Conservation (phyloP, 2,113 vertebrate genomes). For the Mormyrus lacerda region DNA sequence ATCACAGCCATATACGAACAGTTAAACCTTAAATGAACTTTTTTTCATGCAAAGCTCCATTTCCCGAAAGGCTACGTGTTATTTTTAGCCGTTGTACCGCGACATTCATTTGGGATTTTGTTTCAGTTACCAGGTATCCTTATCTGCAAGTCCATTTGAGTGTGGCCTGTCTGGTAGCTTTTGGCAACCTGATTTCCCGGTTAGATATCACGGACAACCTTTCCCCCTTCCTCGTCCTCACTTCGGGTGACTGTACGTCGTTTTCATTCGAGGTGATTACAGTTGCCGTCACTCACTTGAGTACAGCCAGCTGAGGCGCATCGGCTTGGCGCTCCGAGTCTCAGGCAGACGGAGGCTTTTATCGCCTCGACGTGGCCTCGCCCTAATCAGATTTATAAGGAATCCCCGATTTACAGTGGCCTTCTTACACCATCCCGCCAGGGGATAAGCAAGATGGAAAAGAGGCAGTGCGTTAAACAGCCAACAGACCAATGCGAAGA, state of each 20-base stretch:
- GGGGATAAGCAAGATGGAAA: constrained; percentile 57
- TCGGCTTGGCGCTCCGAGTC: constrained; percentile 54
- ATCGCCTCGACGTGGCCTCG: constrained; percentile 62
- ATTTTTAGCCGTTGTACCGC: background rate
- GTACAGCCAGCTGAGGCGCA: constrained; percentile 32
- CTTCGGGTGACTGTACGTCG: background rate
- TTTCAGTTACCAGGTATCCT: background rate
- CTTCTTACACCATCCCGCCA: constrained; percentile 57
- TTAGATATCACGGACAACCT: background rate
- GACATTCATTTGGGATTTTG: background rate
- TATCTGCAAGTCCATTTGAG: background rate
- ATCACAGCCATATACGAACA: background rate
- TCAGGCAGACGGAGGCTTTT: constrained; percentile 56
- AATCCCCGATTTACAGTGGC: constrained; percentile 61
- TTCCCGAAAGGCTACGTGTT: background rate
- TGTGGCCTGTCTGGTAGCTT: background rate
- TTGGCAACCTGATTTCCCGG: background rate
- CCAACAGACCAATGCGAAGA: background rate
- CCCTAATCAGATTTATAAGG: constrained; percentile 64
- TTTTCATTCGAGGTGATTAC: constrained; percentile 26
- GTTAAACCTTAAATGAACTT: constrained; percentile 10
- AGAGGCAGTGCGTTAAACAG: background rate
- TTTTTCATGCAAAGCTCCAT: background rate
- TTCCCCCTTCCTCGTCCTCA: background rate
- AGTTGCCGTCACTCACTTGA: constrained; percentile 55